Conservation (phyloP, 2,888 invertebrate species). For the Acrobasis suavella region DNA sequence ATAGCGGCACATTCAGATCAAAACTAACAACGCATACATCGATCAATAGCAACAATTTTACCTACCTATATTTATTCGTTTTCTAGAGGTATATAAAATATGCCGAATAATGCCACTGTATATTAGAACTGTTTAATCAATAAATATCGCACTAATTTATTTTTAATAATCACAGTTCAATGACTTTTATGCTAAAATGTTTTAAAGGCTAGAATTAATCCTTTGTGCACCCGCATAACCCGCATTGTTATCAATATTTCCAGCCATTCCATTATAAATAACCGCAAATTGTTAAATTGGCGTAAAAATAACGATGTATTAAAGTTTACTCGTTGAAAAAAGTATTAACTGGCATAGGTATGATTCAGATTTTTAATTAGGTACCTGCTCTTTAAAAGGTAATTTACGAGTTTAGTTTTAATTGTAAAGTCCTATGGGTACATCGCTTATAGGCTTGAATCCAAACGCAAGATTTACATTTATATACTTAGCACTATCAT, state of each 20-base stretch:
- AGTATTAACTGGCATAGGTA: constrained; percentile 28
- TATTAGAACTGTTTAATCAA: no score
- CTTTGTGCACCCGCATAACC: constrained; percentile 29
- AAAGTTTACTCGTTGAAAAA: constrained; percentile 53
- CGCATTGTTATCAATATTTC: constrained; percentile 46
- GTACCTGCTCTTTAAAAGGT: neutral
- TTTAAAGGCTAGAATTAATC: constrained; percentile 31
- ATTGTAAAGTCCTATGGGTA: neutral
- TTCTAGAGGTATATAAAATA: no score
- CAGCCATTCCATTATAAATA: constrained; percentile 49
- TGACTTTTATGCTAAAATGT: constrained; percentile 16
- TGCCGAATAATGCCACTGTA: no score
- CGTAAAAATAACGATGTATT: constrained; percentile 78
- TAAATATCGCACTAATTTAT: no score
- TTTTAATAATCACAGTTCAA: neutral
- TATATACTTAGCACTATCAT: no score
- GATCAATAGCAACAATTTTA: no score
- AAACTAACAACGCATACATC: no score
- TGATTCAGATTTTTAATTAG: neutral
- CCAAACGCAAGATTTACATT: no score
- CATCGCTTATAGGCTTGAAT: no score
- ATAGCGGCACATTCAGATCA: no score
- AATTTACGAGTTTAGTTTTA: neutral
- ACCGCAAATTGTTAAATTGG: constrained; percentile 67
- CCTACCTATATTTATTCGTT: no score